These are phyloP conservation scores for Pelodiscus sinensis DNA, from an alignment of 2,113 vertebrate genomes.

Conservation along the genomic window DNA sequence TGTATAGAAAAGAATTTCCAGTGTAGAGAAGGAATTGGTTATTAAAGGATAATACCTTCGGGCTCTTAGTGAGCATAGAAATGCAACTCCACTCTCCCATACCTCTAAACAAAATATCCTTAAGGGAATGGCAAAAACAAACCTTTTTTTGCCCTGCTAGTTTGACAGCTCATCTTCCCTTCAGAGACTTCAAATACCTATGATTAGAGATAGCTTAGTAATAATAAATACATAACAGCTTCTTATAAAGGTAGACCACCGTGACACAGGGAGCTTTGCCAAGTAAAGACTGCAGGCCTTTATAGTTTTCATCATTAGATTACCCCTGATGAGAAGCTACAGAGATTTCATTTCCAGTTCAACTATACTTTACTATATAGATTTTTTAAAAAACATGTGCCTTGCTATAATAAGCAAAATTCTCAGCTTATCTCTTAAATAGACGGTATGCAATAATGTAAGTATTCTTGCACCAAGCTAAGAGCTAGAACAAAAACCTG, in stretches of 20 bases:
- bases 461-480: not conserved
- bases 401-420: not conserved
- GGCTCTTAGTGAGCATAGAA: not conserved
- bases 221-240: not conserved
- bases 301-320: constrained; percentile 3
- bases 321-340: not conserved
- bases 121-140: not conserved
- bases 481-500: not conserved
- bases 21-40: not conserved
- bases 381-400: not conserved
- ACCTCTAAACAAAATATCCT: not conserved
- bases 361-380: not conserved
- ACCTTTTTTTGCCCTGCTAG: not conserved
- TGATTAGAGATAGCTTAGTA: not conserved
- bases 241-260: not conserved
- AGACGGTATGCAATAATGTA: not conserved
- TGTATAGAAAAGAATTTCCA: not conserved
- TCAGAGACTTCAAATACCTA: not conserved
- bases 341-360: constrained; percentile 29
- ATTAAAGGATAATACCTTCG: not conserved
- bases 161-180: not conserved
- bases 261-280: constrained; percentile 38
- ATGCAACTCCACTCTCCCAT: not conserved
- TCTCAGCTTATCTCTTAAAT: not conserved
- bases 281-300: constrained; percentile 23